phyloP scores from a whole-genome alignment of 2,797 vertebrate genomes.

The Hafferia zeledoni region DNA sequence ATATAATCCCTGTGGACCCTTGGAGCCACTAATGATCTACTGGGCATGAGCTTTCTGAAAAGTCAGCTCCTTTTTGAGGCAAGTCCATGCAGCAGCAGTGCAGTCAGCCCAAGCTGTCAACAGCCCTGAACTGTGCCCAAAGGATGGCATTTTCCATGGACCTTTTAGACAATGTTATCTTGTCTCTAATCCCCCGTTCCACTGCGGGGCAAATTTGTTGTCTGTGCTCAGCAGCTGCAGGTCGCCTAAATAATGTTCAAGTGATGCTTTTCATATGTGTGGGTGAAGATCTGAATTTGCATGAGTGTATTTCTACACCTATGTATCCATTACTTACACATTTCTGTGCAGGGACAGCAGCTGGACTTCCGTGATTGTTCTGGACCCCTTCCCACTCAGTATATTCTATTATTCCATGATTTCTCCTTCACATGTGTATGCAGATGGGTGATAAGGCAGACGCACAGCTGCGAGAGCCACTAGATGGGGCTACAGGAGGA shows the following conservation, averaged over 20 bases:
- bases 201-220: fast-evolving
- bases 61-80: not conserved
- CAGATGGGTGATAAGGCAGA: fast-evolving
- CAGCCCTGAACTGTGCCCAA: not conserved
- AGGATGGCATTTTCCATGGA: not conserved
- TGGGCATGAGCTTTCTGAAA: not conserved
- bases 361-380: not conserved
- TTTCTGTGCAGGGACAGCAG: not conserved
- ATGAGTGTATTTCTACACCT: not conserved
- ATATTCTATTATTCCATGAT: too few species aligned
- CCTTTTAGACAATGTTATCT: not conserved
- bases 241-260: not conserved
- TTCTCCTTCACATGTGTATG: fast-evolving
- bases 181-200: fast-evolving
- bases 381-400: not conserved
- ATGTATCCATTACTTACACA: not conserved
- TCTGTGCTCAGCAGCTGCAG: not conserved
- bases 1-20: not conserved
- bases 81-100: fast-evolving
- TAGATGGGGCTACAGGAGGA: slow-evolving; percentile 39
- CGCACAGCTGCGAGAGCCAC: not conserved
- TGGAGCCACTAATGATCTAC: not conserved
- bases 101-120: not conserved
- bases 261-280: not conserved
- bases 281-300: not conserved